Evolutionary conservation across 1,140 invertebrate species (phyloP).

Genomic region (Bombus sibiricus): DNA sequence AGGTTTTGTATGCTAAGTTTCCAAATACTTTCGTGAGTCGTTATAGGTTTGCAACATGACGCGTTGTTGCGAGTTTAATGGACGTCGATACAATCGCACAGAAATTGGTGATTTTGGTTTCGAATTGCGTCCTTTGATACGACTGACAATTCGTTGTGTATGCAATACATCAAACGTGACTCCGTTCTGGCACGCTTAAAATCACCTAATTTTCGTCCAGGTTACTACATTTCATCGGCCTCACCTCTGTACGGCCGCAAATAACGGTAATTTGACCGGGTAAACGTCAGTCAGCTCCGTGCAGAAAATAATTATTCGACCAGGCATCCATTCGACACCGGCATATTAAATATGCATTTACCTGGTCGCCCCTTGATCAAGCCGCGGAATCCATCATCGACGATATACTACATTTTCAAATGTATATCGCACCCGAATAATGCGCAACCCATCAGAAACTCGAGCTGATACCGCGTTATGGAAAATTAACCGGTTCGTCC

Average conservation of each 20-base stretch:
- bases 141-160: slow-evolving; percentile 39
- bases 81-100: neutral
- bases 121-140: slow-evolving; percentile 43
- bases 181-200: slow-evolving; percentile 45
- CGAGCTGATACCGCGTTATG: neutral
- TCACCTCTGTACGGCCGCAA: slow-evolving; percentile 36
- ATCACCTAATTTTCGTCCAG: slow-evolving; percentile 52
- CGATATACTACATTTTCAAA: slow-evolving; percentile 40
- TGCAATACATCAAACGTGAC: slow-evolving; percentile 37
- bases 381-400: slow-evolving; percentile 31
- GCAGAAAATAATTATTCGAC: slow-evolving; percentile 61
- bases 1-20: neutral
- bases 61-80: neutral
- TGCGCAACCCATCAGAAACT: neutral
- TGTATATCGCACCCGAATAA: slow-evolving; percentile 13
- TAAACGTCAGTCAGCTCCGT: slow-evolving; percentile 34
- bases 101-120: slow-evolving; percentile 38
- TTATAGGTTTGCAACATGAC: neutral
- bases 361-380: slow-evolving; percentile 2
- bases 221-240: slow-evolving; percentile 46
- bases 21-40: neutral
- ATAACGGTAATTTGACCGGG: slow-evolving; percentile 52
- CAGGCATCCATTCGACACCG: slow-evolving; percentile 14
- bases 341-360: slow-evolving; percentile 62
- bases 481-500: slow-evolving; percentile 3